These are phyloP conservation scores for Chionis minor DNA, from an alignment of 2,113 vertebrate genomes.

Conservation along the genomic window DNA sequence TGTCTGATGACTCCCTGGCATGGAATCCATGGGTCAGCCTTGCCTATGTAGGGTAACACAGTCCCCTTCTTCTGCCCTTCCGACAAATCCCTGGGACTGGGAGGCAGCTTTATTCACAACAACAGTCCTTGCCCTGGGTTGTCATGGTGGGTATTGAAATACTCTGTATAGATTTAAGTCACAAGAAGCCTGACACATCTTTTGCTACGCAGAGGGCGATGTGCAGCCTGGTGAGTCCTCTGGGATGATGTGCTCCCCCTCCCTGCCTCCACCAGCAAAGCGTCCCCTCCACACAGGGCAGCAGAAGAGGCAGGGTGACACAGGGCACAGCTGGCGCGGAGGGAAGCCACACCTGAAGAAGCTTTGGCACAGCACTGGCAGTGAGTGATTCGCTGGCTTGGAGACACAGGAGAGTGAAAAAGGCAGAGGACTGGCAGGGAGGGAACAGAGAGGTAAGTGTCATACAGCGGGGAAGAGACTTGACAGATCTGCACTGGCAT, in stretches of 20 bases:
- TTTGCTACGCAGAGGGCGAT: not conserved
- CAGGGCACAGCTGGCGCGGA: accelerated
- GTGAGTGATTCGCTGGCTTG: not conserved
- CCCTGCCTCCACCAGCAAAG: not conserved
- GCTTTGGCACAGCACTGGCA: not conserved
- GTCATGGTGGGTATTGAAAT: not conserved
- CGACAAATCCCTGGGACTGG: not conserved
- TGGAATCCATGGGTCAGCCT: not conserved
- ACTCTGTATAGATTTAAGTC: not conserved
- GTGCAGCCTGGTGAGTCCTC: not conserved
- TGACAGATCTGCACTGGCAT: not conserved
- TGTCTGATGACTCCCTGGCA: not conserved
- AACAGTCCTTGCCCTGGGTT: not conserved
- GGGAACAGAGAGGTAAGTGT: not conserved
- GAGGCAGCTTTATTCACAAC: not conserved
- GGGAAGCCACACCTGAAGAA: not conserved
- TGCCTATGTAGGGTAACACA: accelerated
- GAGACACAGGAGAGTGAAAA: not conserved
- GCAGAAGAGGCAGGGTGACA: not conserved
- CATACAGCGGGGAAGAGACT: not conserved
- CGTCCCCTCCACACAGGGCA: accelerated
- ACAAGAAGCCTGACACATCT: not conserved
- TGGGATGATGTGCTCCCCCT: not conserved
- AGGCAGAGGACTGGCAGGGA: not conserved
- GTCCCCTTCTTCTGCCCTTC: not conserved